Percentiles rank a stretch among this genome's conserved stretches.
These are phyloP conservation scores for mouse (Mus musculus) DNA, from an alignment of 2,113 vertebrate genomes.

Conservation along the genomic window GRCm39 chr7:48584501-48585000, in stretches of 20 bases:
- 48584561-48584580: background rate
- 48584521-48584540: background rate
- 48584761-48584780: background rate
- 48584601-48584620: background rate
- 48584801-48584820: background rate
- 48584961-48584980: background rate
- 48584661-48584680: background rate
- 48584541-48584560: background rate
- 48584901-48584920: background rate
- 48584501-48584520: background rate
- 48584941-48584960: background rate
- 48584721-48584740: background rate
- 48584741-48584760: background rate
- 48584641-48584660: background rate
- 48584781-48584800: background rate
- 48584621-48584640: too few species aligned
- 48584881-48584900: background rate
- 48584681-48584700: background rate
- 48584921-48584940: background rate
- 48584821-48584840: background rate
- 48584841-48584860: background rate
- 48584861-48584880: background rate
- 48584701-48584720: background rate
- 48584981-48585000: background rate
- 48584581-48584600: background rate